Base-by-base conservation (phyloP, 2,113 vertebrate genomes). In the Gracilinanus agilis region DNA sequence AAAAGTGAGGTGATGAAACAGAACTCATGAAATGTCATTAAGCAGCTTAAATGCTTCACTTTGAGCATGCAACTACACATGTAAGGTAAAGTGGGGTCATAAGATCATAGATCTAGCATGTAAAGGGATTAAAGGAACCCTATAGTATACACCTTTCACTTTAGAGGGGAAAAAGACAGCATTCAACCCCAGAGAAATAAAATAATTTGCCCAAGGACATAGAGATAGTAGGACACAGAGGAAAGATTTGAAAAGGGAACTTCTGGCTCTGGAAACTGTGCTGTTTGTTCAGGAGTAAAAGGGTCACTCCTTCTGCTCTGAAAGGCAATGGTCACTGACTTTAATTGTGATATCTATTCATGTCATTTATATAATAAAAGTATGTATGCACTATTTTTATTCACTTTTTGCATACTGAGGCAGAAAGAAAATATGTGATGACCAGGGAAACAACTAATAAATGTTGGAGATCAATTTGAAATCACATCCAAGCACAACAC, bases 1-100 rank as follows among this genome's bases (percentile, higher is more conserved):
- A 97, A 96, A 98, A 95, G 11, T 93, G 92, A 96, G 95, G 54
- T 94, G 93, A 55, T 94, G 91, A 44, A 13, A 61, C 9, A 93
- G 92, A 44, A 88, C 16, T 21, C 24, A 4, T 90, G 24, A 67
- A 3, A 27, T 19, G 1, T 83, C 56, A 92, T 95, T 90, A 21
- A 91, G n/a, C 2, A 7, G 1, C 44, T 89, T 90, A 91, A n/a
- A 83, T 40, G 34, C 16, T 83, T 23, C 40, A 40, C n/a, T 83
- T 40, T 40, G 67, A 40, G 40, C 34, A 40, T 83, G 2, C 40
- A n/a, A 40, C 34, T n/a, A 40, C 34, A 83, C n/a, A 83, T 83
- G 19, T 40, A 40, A 83, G n/a, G 34, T 83, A 83, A 83, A 40
- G 5, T n/a, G 67, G 40, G 19, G n/a, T 83, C 67, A 83, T 83